Percentiles rank a stretch among this genome's conserved stretches.
Conservation (phyloP, 2,113 vertebrate species). For the Apteryx owenii region DNA sequence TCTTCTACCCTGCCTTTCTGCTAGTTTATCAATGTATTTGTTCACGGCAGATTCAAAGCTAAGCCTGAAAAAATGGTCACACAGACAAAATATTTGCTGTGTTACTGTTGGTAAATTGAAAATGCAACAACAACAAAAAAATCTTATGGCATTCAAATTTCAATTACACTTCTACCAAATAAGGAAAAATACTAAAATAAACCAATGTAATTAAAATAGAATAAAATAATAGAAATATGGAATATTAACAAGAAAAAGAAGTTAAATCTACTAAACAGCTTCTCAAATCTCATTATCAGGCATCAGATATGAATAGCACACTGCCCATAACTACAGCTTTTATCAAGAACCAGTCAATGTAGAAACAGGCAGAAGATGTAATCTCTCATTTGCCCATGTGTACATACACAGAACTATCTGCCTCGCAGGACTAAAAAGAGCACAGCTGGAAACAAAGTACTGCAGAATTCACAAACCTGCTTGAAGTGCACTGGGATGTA, state of each 20-base stretch:
- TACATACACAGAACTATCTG: background rate
- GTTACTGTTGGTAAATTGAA: background rate
- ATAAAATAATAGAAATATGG: too few relatives aligned
- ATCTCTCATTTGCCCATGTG: background rate
- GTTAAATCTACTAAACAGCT: too few relatives aligned
- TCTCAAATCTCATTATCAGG: too few relatives aligned
- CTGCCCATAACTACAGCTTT: background rate
- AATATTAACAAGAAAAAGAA: too few relatives aligned
- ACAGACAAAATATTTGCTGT: background rate
- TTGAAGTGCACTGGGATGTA: background rate
- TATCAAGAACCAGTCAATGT: background rate
- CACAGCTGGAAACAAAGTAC: background rate
- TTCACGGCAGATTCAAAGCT: background rate
- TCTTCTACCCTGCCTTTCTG: background rate
- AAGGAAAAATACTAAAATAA: background rate
- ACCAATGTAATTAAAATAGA: background rate
- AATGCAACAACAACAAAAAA: background rate
- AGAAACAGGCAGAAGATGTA: background rate
- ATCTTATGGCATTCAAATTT: background rate
- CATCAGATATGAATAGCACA: too few relatives aligned
- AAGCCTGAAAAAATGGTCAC: background rate
- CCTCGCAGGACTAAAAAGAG: background rate
- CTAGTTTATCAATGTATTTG: background rate
- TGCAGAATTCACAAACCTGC: background rate
- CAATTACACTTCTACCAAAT: background rate